Conservation (phyloP, 2,888 invertebrate species). For the Tetragnatha montana region DNA sequence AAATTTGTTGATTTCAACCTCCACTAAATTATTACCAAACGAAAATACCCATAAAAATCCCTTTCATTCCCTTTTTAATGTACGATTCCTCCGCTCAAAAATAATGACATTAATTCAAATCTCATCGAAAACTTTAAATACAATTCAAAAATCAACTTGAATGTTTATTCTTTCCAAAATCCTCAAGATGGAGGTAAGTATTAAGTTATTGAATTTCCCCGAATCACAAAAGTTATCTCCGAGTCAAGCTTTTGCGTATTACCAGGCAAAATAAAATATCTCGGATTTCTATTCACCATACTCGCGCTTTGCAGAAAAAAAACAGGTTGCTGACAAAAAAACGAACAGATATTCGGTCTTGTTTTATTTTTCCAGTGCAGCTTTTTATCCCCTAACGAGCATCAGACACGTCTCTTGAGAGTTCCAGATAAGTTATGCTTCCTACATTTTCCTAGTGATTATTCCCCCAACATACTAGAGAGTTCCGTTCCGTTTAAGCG, state of each 20-base stretch:
- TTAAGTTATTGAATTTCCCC: background rate
- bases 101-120: too few species aligned
- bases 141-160: background rate
- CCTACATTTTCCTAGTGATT: slow-evolving; percentile 22
- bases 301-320: background rate
- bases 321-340: background rate
- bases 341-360: background rate
- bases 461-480: background rate
- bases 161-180: background rate
- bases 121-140: too few species aligned
- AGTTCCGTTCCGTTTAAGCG: background rate
- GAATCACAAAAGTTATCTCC: background rate
- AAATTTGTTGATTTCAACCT: too few species aligned
- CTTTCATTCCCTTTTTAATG: background rate
- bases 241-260: background rate
- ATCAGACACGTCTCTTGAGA: slow-evolving; percentile 16
- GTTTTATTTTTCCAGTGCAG: background rate
- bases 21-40: background rate
- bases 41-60: background rate
- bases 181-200: background rate
- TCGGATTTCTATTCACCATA: slow-evolving; percentile 22
- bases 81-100: background rate
- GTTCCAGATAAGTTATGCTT: slow-evolving; percentile 3
- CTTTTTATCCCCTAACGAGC: slow-evolving; percentile 21
- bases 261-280: slow-evolving; percentile 15